phyloP scores from a whole-genome alignment of 1,140 invertebrate species.

The Macrobrachium nipponense region DNA sequence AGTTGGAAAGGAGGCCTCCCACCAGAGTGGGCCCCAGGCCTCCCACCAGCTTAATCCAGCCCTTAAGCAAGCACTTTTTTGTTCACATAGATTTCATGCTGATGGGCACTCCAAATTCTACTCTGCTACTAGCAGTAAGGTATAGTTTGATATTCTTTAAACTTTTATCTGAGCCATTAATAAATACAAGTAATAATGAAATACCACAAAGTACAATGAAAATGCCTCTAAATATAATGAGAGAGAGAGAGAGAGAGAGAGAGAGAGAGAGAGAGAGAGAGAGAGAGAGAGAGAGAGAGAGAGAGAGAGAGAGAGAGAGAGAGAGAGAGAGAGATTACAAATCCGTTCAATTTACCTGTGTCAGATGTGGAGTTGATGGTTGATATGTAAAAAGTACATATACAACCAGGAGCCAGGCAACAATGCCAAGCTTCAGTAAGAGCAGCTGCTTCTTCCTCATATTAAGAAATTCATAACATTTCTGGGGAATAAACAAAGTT shows the following conservation, averaged over 20 bases:
- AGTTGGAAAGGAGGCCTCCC: too few relatives aligned
- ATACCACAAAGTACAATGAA: neutral
- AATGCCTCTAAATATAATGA: neutral
- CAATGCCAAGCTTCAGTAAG: slow-evolving; percentile 49
- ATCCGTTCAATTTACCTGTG: neutral
- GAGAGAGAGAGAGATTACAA: neutral
- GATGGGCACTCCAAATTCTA: too few relatives aligned
- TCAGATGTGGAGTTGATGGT: neutral
- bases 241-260: slow-evolving; percentile 18
- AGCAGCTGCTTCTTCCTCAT: slow-evolving; percentile 51
- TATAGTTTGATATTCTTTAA: too few relatives aligned
- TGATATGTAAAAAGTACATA: slow-evolving; percentile 39
- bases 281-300: neutral
- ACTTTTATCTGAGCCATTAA: too few relatives aligned
- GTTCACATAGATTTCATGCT: too few relatives aligned
- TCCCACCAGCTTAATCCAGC: too few relatives aligned
- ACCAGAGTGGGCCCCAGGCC: too few relatives aligned
- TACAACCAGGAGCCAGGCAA: slow-evolving; percentile 36
- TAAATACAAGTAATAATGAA: too few relatives aligned
- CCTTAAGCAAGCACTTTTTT: too few relatives aligned
- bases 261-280: slow-evolving; percentile 11
- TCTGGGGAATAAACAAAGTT: neutral
- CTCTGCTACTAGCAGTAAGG: too few relatives aligned
- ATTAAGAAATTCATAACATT: neutral
- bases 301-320: neutral